Evolutionary conservation across 2,888 invertebrate genomes (phyloP), one percentile per base, ranked within the genome.

Genomic region (Hyles lineata): DNA sequence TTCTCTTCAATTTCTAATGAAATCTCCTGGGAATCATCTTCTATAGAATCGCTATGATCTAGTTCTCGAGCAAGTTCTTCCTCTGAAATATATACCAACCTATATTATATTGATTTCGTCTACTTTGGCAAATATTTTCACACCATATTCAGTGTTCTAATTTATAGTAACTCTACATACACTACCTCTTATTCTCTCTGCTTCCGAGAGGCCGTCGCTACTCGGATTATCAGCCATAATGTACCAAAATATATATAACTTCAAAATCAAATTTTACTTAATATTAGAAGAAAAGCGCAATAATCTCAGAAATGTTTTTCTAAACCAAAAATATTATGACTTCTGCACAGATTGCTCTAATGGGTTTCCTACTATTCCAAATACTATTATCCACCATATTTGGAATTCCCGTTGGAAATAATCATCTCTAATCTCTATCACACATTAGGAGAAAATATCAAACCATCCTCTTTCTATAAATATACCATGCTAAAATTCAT

Each of bases 1-100:
- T 92, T 94, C 76, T 95, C 95, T 84, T 95, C 95, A 72, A 91
- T 89, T 83, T 95, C 95, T 73, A 94, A 79, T 2, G 95, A 94
- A 78, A 95, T 92, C 76, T 95, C 95, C 80, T 92, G 92, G 23
- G 89, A 89, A 80, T 94, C 94, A 43, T 94, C 95, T 82, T 95
- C 95, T 77, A 91, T 92, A 3, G 94, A 95, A 80, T 95, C 95
- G 80, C 94, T 95, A 73, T 95, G 95, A 59, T 95, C 95, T 72
- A 95, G 80, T 80, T 95, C 95, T 71, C 89, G 89, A 21, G 89
- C 93, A 70, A 95, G 79, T 78, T 94, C 95, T 73, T 93, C 93
- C 76, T 95, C 95, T 95, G 79, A 61, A 89, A 89, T 58, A 17
- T 76, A 50, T 11, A 32, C 5, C 29, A 52, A 7, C 74, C 50